Percentiles rank a stretch among this genome's conserved stretches.
phyloP scores from a whole-genome alignment of 2,888 invertebrate species.

The Pseudoips prasinana region DNA sequence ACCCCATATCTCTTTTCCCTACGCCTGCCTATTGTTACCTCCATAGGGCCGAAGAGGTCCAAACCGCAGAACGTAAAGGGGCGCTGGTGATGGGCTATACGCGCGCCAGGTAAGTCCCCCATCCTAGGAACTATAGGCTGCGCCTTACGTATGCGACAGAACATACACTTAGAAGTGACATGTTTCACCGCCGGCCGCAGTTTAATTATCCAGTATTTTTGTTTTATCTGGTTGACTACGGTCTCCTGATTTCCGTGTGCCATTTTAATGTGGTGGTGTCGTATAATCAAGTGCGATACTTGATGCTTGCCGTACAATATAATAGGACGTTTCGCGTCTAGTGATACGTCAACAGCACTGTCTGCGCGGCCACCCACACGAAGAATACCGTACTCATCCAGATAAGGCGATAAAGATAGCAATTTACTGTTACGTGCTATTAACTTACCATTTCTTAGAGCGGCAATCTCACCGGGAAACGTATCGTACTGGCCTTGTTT shows the following conservation, averaged over 20 bases:
- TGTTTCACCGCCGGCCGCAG: constrained; percentile 1
- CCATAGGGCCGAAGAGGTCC: constrained; percentile 19
- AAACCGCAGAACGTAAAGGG: constrained; percentile 15
- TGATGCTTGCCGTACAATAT: constrained; percentile 1
- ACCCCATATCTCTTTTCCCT: constrained; percentile 16
- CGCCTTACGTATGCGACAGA: not conserved
- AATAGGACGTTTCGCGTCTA: not conserved
- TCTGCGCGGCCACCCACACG: not conserved
- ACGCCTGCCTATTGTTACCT: constrained; percentile 13
- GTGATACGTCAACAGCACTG: not conserved
- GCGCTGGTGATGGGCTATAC: constrained; percentile 20
- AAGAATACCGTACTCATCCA: not conserved
- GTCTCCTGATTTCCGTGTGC: constrained; percentile 1
- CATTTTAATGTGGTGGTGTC: not conserved
- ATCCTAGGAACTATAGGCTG: constrained; percentile 8
- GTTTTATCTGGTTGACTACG: constrained; percentile 1
- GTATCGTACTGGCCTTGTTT: not conserved
- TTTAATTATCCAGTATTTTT: constrained; percentile 2
- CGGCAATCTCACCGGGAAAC: not conserved
- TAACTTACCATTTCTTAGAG: not conserved
- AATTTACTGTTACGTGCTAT: not conserved
- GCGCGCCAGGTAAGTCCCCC: constrained; percentile 19
- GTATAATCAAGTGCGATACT: not conserved
- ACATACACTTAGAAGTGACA: constrained; percentile 1
- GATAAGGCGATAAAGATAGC: not conserved